Percentiles rank a stretch among this genome's conserved stretches.
phyloP scores from a whole-genome alignment of 2,888 invertebrate genomes.

The Thymelicus acteon region DNA sequence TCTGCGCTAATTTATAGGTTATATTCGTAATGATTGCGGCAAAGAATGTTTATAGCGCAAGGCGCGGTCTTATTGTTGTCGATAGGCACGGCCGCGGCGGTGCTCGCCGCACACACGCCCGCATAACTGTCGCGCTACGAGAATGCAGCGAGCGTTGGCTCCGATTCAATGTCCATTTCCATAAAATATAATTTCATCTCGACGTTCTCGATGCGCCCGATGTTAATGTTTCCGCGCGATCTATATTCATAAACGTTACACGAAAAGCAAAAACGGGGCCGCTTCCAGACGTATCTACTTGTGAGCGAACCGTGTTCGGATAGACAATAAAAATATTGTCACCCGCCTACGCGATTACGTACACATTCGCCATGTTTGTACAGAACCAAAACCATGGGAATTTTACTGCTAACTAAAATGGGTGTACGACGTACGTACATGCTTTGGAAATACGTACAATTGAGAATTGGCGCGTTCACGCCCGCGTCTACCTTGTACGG shows the following conservation, averaged over 20 bases:
- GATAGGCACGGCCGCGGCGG: slow-evolving; percentile 68
- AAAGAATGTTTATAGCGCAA: slow-evolving; percentile 81
- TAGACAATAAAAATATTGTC: slow-evolving; percentile 50
- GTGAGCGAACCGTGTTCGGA: slow-evolving; percentile 54
- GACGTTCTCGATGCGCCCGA: slow-evolving; percentile 65
- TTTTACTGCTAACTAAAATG: slow-evolving; percentile 60
- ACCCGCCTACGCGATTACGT: slow-evolving; percentile 43
- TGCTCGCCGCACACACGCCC: slow-evolving; percentile 66
- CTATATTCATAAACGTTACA: slow-evolving; percentile 52
- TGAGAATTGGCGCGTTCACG: slow-evolving; percentile 66
- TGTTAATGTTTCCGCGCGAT: slow-evolving; percentile 60
- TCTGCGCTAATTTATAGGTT: slow-evolving; percentile 79
- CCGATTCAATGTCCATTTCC: slow-evolving; percentile 77
- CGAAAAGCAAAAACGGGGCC: slow-evolving; percentile 40
- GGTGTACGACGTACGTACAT: slow-evolving; percentile 54
- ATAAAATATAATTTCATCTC: slow-evolving; percentile 77
- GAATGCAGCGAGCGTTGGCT: slow-evolving; percentile 74
- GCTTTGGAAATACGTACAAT: slow-evolving; percentile 61
- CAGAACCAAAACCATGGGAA: slow-evolving; percentile 55
- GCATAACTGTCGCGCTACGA: slow-evolving; percentile 72
- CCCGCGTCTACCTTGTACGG: slow-evolving; percentile 72
- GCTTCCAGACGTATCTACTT: slow-evolving; percentile 40
- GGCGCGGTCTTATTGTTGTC: slow-evolving; percentile 81
- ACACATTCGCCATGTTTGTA: slow-evolving; percentile 50
- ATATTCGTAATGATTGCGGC: slow-evolving; percentile 80